Evolutionary conservation across 2,888 invertebrate species (phyloP).

Genomic region (Cenopis cana): DNA sequence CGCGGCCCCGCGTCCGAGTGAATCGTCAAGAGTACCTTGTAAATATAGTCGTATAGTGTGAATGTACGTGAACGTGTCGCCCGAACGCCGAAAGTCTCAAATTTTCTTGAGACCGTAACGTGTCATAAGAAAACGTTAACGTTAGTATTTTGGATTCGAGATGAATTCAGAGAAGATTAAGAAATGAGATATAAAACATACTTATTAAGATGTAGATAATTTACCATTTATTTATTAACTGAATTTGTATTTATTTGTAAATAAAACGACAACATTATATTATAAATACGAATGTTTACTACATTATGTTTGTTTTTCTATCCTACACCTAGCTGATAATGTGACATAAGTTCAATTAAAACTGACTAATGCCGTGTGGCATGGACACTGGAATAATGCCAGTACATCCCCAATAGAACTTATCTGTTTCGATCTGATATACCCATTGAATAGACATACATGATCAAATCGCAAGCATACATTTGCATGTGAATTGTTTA

Average conservation of each 20-base stretch:
- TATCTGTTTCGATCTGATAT: slow-evolving; percentile 2
- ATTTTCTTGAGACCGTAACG: slow-evolving; percentile 84
- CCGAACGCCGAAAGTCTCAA: slow-evolving; percentile 84
- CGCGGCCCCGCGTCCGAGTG: slow-evolving; percentile 71
- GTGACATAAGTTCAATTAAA: background rate
- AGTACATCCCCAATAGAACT: background rate
- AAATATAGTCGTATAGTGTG: slow-evolving; percentile 85
- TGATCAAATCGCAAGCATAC: slow-evolving; percentile 14
- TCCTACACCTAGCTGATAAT: slow-evolving; percentile 49
- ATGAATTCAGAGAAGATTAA: slow-evolving; percentile 82
- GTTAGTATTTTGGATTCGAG: slow-evolving; percentile 83
- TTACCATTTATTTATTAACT: slow-evolving; percentile 86
- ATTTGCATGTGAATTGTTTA: slow-evolving; percentile 21
- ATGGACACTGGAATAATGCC: background rate
- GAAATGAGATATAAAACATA: slow-evolving; percentile 84
- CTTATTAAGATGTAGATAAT: slow-evolving; percentile 85
- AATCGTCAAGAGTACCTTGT: slow-evolving; percentile 81
- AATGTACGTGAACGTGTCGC: slow-evolving; percentile 85
- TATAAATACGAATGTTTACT: slow-evolving; percentile 86
- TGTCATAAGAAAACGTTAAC: slow-evolving; percentile 84
- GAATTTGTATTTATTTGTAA: slow-evolving; percentile 86
- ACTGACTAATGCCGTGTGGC: background rate
- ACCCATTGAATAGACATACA: background rate
- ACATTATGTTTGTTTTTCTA: slow-evolving; percentile 80
- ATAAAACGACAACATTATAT: slow-evolving; percentile 84